Evolutionary conservation across 2,888 invertebrate species (phyloP).

Genomic region (Mythimna vitellina): DNA sequence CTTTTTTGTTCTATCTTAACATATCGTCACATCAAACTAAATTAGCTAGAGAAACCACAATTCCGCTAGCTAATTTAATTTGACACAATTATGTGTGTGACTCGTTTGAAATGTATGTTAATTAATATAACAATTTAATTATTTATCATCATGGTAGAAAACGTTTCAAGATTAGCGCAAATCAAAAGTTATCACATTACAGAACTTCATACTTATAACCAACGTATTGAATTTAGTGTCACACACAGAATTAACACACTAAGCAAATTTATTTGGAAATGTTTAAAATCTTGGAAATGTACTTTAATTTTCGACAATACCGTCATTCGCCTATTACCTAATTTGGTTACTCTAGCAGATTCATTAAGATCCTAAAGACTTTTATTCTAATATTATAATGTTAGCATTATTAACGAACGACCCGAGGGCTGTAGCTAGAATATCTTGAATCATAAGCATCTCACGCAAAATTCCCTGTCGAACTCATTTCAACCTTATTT

Average conservation of each 20-base stretch:
- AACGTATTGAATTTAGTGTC: conserved; percentile 8
- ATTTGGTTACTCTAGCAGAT: conserved; percentile 53
- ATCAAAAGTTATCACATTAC: not conserved
- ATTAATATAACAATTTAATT: not conserved
- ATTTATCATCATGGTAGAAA: not conserved
- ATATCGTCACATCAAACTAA: too few relatives aligned
- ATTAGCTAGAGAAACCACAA: too few relatives aligned
- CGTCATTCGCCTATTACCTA: conserved; percentile 15
- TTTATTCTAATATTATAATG: conserved; percentile 27
- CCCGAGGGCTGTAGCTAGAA: conserved; percentile 14
- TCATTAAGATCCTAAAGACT: conserved; percentile 22
- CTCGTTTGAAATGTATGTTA: conserved; percentile 6
- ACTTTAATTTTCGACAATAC: conserved; percentile 26
- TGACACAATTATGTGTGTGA: not conserved
- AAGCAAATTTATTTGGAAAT: conserved; percentile 14
- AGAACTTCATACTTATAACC: not conserved
- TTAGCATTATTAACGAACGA: conserved; percentile 3
- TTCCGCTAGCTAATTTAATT: not conserved
- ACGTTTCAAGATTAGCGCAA: not conserved
- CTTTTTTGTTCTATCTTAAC: too few relatives aligned
- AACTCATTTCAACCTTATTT: not conserved
- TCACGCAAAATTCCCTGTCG: not conserved
- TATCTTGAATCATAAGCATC: not conserved
- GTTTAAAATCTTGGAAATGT: conserved; percentile 21
- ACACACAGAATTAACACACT: not conserved